A percentile compares a stretch with the other conserved stretches of the same genome.
Evolutionary conservation across 2,797 vertebrate species (phyloP).

Genomic region (Karalla daura): DNA sequence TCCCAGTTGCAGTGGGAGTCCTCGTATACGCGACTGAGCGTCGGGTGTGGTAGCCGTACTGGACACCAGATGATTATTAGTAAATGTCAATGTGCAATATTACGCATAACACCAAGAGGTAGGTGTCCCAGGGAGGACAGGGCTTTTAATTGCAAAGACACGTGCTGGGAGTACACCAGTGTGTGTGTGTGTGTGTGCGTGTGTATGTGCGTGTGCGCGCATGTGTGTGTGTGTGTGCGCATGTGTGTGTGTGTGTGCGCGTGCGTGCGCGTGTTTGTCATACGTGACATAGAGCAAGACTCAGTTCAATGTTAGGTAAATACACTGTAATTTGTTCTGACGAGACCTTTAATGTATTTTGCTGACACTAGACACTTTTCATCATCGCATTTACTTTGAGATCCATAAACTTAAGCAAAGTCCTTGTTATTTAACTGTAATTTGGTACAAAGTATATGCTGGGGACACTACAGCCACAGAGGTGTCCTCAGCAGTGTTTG

Average conservation of each 20-base stretch:
- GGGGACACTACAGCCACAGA: slow-evolving; percentile 45
- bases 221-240: too few relatives aligned
- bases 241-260: too few relatives aligned
- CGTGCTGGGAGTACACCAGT: slow-evolving; percentile 48
- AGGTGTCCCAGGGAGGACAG: slow-evolving; percentile 32
- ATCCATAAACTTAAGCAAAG: slow-evolving; percentile 38
- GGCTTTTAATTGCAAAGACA: slow-evolving; percentile 41
- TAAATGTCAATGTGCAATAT: slow-evolving; percentile 79
- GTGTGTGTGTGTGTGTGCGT: too few relatives aligned
- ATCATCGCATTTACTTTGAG: slow-evolving; percentile 55
- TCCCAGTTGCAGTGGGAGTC: slow-evolving; percentile 50
- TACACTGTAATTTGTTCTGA: slow-evolving; percentile 74
- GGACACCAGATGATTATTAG: slow-evolving; percentile 40
- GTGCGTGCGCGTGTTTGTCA: too few relatives aligned
- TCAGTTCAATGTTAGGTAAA: slow-evolving; percentile 56
- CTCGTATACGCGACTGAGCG: slow-evolving; percentile 33
- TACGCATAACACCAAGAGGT: slow-evolving; percentile 55
- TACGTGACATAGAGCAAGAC: slow-evolving; percentile 30
- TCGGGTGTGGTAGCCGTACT: slow-evolving; percentile 36
- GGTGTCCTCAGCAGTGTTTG: slow-evolving; percentile 35
- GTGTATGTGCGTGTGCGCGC: too few relatives aligned
- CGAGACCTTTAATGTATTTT: slow-evolving; percentile 69
- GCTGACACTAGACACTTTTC: slow-evolving; percentile 71
- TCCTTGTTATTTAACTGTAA: slow-evolving; percentile 60
- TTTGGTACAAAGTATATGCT: slow-evolving; percentile 42